phyloP scores from a whole-genome alignment of 2,888 invertebrate genomes.

The Caenorhabditis sp. region DNA sequence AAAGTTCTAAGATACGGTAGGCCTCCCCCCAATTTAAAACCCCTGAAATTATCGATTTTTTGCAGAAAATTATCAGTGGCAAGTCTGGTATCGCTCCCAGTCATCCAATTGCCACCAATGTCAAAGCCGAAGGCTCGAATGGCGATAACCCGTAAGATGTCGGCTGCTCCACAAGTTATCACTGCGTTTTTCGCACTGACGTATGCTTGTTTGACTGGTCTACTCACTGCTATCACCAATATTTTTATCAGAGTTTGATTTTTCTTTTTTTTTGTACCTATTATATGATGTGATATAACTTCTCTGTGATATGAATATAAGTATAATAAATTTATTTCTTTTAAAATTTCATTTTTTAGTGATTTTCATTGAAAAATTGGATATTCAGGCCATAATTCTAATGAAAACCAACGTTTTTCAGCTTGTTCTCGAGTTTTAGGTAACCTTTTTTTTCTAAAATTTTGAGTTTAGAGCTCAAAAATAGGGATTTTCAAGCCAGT shows the following conservation, averaged over 20 bases:
- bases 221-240: slow-evolving; percentile 25
- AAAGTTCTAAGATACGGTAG: not conserved
- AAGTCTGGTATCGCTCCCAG: slow-evolving; percentile 3
- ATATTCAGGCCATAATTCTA: too few relatives aligned
- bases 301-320: too few relatives aligned
- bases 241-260: slow-evolving; percentile 5
- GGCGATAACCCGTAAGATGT: slow-evolving; percentile 13
- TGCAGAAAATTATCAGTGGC: not conserved
- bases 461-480: too few relatives aligned
- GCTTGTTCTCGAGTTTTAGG: too few relatives aligned
- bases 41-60: not conserved
- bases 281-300: too few relatives aligned
- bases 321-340: too few relatives aligned
- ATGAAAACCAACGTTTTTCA: too few relatives aligned
- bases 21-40: not conserved
- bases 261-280: too few relatives aligned
- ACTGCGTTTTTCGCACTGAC: slow-evolving; percentile 19
- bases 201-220: slow-evolving; percentile 16
- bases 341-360: too few relatives aligned
- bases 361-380: too few relatives aligned
- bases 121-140: not conserved
- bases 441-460: too few relatives aligned
- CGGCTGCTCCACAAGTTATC: slow-evolving; percentile 29
- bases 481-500: too few relatives aligned
- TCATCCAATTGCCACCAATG: slow-evolving; percentile 8